These are phyloP conservation scores for Brevimyrus niger DNA, from an alignment of 2,113 vertebrate species.

Conservation along the genomic window DNA sequence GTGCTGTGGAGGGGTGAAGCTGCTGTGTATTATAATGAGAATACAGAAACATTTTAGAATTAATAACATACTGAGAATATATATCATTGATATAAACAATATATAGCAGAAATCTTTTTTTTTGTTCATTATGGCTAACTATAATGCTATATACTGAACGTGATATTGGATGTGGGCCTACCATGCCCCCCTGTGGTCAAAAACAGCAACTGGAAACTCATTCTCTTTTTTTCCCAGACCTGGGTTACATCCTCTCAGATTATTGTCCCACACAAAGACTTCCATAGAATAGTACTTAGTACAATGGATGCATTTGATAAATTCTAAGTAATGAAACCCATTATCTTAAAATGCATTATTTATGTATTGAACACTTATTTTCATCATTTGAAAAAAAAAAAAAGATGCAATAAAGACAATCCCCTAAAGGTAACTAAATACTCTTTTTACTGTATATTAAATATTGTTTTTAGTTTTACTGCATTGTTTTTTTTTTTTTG, in stretches of 20 bases:
- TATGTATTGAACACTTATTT: neutral
- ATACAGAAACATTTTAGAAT: slow-evolving; percentile 47
- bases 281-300: neutral
- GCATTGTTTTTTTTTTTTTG: neutral
- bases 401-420: neutral
- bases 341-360: neutral
- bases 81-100: slow-evolving; percentile 39
- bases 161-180: slow-evolving; percentile 42
- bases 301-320: neutral
- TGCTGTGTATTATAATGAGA: slow-evolving; percentile 31
- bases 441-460: neutral
- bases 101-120: slow-evolving; percentile 40
- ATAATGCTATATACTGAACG: neutral
- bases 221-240: neutral
- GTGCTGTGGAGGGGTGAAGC: neutral
- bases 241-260: neutral
- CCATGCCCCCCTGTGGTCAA: slow-evolving; percentile 65
- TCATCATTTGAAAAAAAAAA: neutral
- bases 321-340: neutral
- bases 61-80: slow-evolving; percentile 51
- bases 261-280: neutral
- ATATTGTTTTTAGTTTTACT: slow-evolving; percentile 1
- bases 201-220: slow-evolving; percentile 29
- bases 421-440: neutral
- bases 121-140: slow-evolving; percentile 18